Percentiles rank a stretch among this genome's conserved stretches.
phyloP scores from a whole-genome alignment of 2,797 vertebrate genomes.

The Prunella strophiata region DNA sequence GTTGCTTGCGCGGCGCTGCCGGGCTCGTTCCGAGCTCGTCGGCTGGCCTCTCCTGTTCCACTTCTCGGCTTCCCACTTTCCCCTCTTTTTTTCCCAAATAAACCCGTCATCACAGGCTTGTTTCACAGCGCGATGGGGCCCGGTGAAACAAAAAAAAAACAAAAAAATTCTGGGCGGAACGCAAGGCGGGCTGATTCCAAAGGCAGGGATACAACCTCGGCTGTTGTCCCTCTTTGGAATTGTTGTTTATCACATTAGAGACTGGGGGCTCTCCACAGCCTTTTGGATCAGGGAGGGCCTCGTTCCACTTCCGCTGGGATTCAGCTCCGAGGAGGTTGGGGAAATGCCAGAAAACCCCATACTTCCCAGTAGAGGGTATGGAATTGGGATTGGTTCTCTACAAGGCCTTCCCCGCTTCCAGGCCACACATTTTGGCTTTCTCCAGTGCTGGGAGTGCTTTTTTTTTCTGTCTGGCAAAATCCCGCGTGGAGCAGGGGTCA shows the following conservation, averaged over 20 bases:
- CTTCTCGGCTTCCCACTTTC: background rate
- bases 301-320: background rate
- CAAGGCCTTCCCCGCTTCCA: background rate
- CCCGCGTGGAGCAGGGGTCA: background rate
- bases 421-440: background rate
- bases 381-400: background rate
- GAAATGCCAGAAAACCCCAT: accelerated
- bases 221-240: background rate
- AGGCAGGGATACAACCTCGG: background rate
- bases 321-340: background rate
- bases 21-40: background rate
- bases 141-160: no score
- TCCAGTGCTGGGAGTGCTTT: accelerated
- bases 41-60: background rate
- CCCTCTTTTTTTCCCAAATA: background rate
- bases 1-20: background rate
- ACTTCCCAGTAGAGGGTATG: accelerated
- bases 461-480: background rate
- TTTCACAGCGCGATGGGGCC: accelerated
- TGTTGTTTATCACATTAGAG: background rate
- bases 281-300: background rate
- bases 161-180: no score
- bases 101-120: background rate
- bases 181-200: background rate
- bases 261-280: background rate